Evolutionary conservation across 2,797 vertebrate genomes (phyloP).

Genomic region (Sylvilagus floridanus): DNA sequence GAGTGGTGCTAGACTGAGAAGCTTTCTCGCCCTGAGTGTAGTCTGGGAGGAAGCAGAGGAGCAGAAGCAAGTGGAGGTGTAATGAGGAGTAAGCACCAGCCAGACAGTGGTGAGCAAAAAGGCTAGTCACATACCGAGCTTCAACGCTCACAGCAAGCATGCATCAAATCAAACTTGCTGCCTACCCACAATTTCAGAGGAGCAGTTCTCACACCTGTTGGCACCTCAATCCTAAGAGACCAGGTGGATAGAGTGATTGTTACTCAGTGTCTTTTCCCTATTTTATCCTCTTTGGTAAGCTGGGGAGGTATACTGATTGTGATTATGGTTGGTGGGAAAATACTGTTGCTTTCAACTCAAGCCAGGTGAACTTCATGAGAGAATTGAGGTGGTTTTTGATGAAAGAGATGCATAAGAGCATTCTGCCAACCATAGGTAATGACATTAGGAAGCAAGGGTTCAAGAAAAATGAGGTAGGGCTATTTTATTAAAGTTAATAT

Average conservation of each 20-base stretch:
- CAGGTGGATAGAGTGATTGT: not conserved
- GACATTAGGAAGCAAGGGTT: not conserved
- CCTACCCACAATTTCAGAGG: not conserved
- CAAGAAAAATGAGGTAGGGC: not conserved
- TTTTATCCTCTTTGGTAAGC: not conserved
- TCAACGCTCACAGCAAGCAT: not conserved
- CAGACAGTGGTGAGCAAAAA: conserved; percentile 17
- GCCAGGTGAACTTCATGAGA: not conserved
- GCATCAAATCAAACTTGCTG: not conserved
- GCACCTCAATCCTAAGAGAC: conserved; percentile 12
- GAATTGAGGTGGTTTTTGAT: not conserved
- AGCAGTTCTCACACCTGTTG: not conserved
- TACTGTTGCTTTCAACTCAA: conserved; percentile 25
- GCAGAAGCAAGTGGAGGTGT: conserved; percentile 73
- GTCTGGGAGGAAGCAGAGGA: conserved; percentile 69
- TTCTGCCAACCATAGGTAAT: not conserved
- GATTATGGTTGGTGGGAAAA: not conserved
- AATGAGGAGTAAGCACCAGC: not conserved
- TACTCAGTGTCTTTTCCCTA: not conserved
- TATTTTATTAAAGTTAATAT: not conserved
- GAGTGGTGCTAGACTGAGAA: conserved; percentile 48
- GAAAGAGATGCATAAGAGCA: not conserved
- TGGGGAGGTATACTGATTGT: not conserved
- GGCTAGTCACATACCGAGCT: not conserved
- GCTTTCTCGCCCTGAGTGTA: conserved; percentile 52